Evolutionary conservation across 1,140 invertebrate species (phyloP), one percentile per base, ranked within the genome.

Genomic region (Bombus cullumanus): DNA sequence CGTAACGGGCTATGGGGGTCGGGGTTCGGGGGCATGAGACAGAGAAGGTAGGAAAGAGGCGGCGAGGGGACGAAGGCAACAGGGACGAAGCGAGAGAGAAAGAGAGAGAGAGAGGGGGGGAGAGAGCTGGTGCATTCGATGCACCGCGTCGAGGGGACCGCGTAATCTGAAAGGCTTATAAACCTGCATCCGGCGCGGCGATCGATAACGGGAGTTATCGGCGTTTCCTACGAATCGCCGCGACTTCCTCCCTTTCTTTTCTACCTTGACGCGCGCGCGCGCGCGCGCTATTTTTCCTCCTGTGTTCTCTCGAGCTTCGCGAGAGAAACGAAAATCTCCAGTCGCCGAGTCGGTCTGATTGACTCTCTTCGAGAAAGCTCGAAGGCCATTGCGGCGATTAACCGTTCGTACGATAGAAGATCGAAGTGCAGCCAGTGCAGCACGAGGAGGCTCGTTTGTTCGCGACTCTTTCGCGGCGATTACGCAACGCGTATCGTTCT

Each of bases 101-200:
- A 28, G 34, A 39, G 59, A 41, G 31, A 43, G 22, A 62, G 31
- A 37, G 28, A 41, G 59, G 39, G 37, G 10, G 57, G 71, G 57
- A 68, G 43, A 53, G 69, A 73, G 81, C 39, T 43, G 72, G 66
- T 89, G 90, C 86, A 88, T 89, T 91, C 82, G 88, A 90, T 81
- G 89, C 89, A 91, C 78, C 75, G 86, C 75, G 86, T 86, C 85
- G 89, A 91, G 81, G 82, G 85, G 89, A 81, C 83, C 88, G 89
- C 86, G 91, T 93, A 93, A 93, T 93, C 92, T 90, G 90, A 93
- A 91, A 91, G 91, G 91, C 92, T 94, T 93, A 93, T 92, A 91
- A 93, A 92, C 90, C 91, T 91, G 88, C 92, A 94, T 94, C 92
- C 92, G 93, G 91, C 90, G 89, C 81, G 89, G 89, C 91, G 89